These are phyloP conservation scores for Dynastes hyllus DNA, from an alignment of 2,888 invertebrate species.

Conservation along the genomic window DNA sequence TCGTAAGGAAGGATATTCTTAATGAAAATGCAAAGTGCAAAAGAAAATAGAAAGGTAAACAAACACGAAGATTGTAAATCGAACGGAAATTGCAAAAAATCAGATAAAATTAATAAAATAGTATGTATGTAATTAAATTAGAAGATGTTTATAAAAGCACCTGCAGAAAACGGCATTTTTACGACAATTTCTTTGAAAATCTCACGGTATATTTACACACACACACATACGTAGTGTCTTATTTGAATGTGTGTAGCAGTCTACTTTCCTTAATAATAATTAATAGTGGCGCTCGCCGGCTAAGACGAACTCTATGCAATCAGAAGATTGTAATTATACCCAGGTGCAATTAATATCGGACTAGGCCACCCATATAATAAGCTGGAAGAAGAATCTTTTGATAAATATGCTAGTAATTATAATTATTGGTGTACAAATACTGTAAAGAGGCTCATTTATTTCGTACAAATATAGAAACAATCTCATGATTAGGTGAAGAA, in stretches of 20 bases:
- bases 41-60: too few species aligned
- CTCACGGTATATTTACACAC: neutral
- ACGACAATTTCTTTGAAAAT: neutral
- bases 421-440: slow-evolving; percentile 34
- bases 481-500: slow-evolving; percentile 21
- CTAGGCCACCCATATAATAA: slow-evolving; percentile 54
- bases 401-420: slow-evolving; percentile 46
- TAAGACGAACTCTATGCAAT: slow-evolving; percentile 23
- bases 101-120: too few species aligned
- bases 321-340: slow-evolving; percentile 53
- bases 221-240: too few species aligned
- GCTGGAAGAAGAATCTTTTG: slow-evolving; percentile 35
- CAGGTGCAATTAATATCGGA: slow-evolving; percentile 56
- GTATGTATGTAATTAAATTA: too few species aligned
- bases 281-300: slow-evolving; percentile 30
- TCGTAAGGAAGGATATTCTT: too few species aligned
- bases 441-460: slow-evolving; percentile 38
- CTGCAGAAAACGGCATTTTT: neutral
- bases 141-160: too few species aligned
- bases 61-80: too few species aligned
- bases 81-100: too few species aligned
- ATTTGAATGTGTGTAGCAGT: too few species aligned
- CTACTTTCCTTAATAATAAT: slow-evolving; percentile 17
- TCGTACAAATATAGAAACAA: slow-evolving; percentile 60
- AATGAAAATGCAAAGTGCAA: too few species aligned